phyloP scores from a whole-genome alignment of 2,797 vertebrate species.

The Callimico goeldii region DNA sequence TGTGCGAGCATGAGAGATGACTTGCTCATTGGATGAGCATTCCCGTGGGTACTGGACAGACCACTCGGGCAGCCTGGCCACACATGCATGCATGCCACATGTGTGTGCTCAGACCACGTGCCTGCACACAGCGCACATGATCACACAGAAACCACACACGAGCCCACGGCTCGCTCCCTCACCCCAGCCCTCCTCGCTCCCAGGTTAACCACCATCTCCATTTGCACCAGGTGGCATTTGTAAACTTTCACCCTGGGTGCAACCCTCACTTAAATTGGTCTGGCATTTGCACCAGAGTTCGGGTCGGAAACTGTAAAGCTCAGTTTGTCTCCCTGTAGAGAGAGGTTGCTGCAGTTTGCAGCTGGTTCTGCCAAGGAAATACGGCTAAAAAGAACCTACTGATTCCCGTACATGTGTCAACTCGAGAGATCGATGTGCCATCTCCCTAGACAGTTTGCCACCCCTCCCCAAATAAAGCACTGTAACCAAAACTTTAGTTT shows the following conservation, averaged over 20 bases:
- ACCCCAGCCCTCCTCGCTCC: not conserved
- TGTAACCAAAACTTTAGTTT: not conserved
- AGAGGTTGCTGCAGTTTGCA: not conserved
- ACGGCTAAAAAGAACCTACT: not conserved
- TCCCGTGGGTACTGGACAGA: not conserved
- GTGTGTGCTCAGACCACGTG: not conserved
- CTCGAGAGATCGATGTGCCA: accelerated
- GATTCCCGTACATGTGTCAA: accelerated
- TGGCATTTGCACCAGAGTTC: not conserved
- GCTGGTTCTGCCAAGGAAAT: not conserved
- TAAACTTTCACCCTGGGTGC: not conserved
- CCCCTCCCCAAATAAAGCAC: not conserved
- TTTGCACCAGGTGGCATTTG: not conserved
- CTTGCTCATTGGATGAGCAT: not conserved
- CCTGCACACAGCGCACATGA: not conserved
- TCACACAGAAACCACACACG: not conserved
- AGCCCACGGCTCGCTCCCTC: not conserved
- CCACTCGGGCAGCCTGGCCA: not conserved
- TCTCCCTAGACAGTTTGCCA: not conserved
- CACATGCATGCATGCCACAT: not conserved
- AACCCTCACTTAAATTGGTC: not conserved
- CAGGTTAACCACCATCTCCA: not conserved
- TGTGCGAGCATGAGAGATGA: not conserved
- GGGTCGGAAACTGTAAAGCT: not conserved
- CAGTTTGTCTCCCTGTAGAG: not conserved